Evolutionary conservation across 2,888 invertebrate genomes (phyloP).

Genomic region (Metellina segmentata): DNA sequence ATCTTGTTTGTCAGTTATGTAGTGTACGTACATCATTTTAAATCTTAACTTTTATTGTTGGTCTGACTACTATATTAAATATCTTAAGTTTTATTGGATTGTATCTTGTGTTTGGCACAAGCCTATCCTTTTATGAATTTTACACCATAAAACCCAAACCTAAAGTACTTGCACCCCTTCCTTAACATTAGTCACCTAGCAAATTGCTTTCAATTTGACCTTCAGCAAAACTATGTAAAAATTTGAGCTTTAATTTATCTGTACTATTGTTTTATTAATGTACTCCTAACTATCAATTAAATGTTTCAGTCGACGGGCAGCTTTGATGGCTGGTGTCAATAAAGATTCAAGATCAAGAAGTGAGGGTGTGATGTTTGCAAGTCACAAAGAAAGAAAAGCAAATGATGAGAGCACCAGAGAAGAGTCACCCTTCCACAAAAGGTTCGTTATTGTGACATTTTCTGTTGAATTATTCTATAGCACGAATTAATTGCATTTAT

Average conservation of each 20-base stretch:
- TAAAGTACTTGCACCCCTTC: background rate
- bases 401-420: background rate
- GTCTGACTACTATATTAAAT: no score
- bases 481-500: background rate
- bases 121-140: background rate
- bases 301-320: conserved; percentile 34
- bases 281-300: background rate
- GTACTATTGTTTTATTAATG: background rate
- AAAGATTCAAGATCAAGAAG: conserved; percentile 24
- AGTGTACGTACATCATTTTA: background rate
- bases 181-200: background rate
- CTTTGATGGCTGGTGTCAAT: conserved; percentile 18
- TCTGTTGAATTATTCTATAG: no score
- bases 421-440: conserved; percentile 12
- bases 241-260: background rate
- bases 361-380: conserved; percentile 43
- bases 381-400: background rate
- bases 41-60: background rate
- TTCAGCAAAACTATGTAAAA: background rate
- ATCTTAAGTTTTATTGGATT: no score
- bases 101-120: background rate
- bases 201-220: background rate
- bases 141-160: background rate
- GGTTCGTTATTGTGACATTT: conserved; percentile 1
- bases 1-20: no score